These are phyloP conservation scores for Notamacropus eugenii DNA, from an alignment of 2,797 vertebrate genomes.

Conservation along the genomic window DNA sequence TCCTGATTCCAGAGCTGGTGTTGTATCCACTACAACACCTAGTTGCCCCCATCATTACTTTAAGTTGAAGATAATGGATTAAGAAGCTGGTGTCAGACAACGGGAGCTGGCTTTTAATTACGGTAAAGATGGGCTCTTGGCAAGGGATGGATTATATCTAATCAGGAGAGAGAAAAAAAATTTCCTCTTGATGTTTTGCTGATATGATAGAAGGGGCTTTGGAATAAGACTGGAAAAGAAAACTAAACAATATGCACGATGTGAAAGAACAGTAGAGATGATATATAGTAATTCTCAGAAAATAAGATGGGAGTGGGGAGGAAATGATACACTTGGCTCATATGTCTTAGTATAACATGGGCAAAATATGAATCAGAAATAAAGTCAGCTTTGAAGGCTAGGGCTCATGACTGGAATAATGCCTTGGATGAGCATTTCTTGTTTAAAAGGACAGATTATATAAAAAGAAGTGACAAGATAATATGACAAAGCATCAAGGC, in stretches of 20 bases:
- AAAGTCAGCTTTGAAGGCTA: neutral
- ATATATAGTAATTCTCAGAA: neutral
- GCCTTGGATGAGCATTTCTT: neutral
- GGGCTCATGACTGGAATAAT: neutral
- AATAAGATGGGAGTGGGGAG: neutral
- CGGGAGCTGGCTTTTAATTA: neutral
- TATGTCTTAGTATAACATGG: neutral
- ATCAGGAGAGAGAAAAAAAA: neutral
- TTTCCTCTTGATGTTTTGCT: neutral
- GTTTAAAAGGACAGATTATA: neutral
- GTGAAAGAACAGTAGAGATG: neutral
- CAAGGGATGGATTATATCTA: neutral
- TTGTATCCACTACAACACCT: neutral
- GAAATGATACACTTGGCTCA: neutral
- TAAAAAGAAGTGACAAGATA: neutral
- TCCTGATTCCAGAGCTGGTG: neutral
- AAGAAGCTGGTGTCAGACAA: neutral
- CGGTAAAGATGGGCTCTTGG: neutral
- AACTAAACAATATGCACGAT: neutral
- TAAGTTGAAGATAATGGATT: neutral
- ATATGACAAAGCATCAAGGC: neutral
- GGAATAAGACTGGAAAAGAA: neutral
- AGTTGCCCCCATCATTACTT: neutral
- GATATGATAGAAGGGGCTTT: neutral
- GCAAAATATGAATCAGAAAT: neutral